Evolutionary conservation across 2,113 vertebrate genomes (phyloP).

Genomic region (Ciconia boyciana): DNA sequence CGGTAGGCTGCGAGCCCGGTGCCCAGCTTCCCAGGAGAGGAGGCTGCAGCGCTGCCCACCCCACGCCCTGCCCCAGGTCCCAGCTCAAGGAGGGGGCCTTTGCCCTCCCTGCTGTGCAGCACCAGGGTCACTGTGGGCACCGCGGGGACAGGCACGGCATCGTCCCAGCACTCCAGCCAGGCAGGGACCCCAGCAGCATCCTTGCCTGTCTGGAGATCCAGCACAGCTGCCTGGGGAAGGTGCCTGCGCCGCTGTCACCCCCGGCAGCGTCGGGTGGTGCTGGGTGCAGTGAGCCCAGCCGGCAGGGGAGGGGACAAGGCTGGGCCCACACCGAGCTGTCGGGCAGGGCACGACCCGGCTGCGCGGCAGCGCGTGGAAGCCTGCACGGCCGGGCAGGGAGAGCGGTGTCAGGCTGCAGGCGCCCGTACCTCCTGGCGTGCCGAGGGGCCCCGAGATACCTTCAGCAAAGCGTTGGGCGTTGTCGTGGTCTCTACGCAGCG

Average conservation of each 20-base stretch:
- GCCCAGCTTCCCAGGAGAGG: neutral
- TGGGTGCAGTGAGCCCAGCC: neutral
- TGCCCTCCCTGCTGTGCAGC: neutral
- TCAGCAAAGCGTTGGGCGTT: slow-evolving; percentile 77
- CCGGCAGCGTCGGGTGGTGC: neutral
- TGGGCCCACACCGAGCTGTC: neutral
- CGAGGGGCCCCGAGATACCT: slow-evolving; percentile 57
- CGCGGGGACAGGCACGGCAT: accelerated
- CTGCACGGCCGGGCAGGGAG: neutral
- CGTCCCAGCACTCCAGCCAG: neutral
- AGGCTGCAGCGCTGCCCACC: neutral
- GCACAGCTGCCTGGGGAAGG: accelerated
- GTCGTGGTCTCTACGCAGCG: slow-evolving; percentile 76
- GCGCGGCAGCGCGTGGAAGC: neutral
- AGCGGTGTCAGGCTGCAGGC: accelerated
- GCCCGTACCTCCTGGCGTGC: accelerated
- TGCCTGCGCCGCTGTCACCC: accelerated
- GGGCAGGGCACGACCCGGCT: neutral
- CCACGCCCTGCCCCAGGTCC: neutral
- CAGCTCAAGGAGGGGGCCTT: neutral
- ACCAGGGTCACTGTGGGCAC: neutral
- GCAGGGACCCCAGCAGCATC: neutral
- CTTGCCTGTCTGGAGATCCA: neutral
- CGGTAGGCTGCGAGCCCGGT: accelerated
- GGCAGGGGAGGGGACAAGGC: accelerated